A percentile compares a stretch with the other conserved stretches of the same genome.
These are phyloP conservation scores for Lanistes nyassanus DNA, from an alignment of 1,140 invertebrate genomes.

Conservation along the genomic window DNA sequence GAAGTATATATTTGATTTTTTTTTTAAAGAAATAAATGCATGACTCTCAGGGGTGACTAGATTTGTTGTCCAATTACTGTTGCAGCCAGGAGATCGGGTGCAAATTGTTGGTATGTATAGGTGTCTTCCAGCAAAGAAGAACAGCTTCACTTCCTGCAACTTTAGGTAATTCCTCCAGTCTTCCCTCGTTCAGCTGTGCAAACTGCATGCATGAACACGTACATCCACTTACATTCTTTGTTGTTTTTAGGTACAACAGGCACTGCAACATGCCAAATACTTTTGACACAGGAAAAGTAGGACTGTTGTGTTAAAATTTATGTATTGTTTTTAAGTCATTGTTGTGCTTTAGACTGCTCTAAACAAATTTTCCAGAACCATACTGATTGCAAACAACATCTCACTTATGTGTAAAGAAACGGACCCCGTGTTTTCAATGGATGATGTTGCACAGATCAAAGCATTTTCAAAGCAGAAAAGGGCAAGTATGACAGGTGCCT, in stretches of 20 bases:
- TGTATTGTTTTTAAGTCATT: not conserved
- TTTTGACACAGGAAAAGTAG: not conserved
- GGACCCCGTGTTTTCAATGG: slow-evolving; percentile 79
- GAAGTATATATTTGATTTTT: no score
- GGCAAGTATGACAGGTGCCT: no score
- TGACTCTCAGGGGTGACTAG: no score
- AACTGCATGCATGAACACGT: no score
- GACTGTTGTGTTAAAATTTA: not conserved
- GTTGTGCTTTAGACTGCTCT: not conserved
- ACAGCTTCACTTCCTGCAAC: slow-evolving; percentile 91
- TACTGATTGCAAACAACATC: slow-evolving; percentile 94
- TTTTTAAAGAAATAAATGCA: no score
- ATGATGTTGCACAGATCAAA: slow-evolving; percentile 92
- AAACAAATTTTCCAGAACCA: slow-evolving; percentile 76
- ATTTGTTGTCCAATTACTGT: slow-evolving; percentile 12
- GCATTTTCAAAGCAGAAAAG: slow-evolving; percentile 77
- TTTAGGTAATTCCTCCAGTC: slow-evolving; percentile 90
- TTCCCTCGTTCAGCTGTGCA: no score
- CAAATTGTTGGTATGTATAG: slow-evolving; percentile 94
- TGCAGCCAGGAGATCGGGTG: slow-evolving; percentile 95
- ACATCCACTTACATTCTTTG: no score
- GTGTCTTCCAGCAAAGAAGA: slow-evolving; percentile 93
- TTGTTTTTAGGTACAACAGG: no score
- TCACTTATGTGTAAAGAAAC: slow-evolving; percentile 90
- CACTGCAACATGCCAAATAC: no score